Evolutionary conservation across 2,797 vertebrate genomes (phyloP).

Genomic region (Dallia pectoralis): DNA sequence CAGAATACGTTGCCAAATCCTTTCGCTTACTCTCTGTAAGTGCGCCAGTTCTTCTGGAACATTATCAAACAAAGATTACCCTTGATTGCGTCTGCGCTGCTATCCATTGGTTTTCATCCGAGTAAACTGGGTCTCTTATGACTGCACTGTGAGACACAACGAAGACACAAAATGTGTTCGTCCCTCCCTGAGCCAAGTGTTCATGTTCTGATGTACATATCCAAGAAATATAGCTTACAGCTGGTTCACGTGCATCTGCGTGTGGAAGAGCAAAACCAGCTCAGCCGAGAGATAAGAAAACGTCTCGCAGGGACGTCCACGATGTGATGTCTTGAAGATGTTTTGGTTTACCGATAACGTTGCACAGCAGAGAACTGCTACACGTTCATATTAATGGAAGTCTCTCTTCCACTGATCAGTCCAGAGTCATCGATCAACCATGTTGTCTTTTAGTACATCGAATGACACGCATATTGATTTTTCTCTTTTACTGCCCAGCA

Average conservation of each 20-base stretch:
- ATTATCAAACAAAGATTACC: conserved; percentile 62
- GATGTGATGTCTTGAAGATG: conserved; percentile 58
- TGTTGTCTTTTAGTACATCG: conserved; percentile 23
- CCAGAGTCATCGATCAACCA: conserved; percentile 37
- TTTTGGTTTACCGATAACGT: conserved; percentile 59
- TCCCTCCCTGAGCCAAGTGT: conserved; percentile 57
- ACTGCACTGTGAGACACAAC: conserved; percentile 78
- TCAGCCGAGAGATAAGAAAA: conserved; percentile 50
- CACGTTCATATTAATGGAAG: conserved; percentile 49
- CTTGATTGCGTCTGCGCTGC: conserved; percentile 72
- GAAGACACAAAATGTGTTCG: conserved; percentile 65
- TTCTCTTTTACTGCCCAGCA: conserved; percentile 48
- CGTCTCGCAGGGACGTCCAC: conserved; percentile 57
- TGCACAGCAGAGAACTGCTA: conserved; percentile 47
- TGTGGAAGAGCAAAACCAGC: conserved; percentile 3
- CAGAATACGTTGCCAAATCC: conserved; percentile 35
- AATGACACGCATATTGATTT: conserved; percentile 54
- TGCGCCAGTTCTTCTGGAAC: conserved; percentile 60
- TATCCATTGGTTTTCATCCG: conserved; percentile 71
- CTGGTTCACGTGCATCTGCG: conserved; percentile 16
- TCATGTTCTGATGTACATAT: conserved; percentile 69
- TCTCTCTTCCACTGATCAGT: conserved; percentile 47
- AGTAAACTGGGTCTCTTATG: conserved; percentile 74
- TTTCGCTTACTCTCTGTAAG: conserved; percentile 56
- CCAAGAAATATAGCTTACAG: conserved; percentile 39